Conservation (phyloP, 2,888 invertebrate species). For the Polyploca ridens region DNA sequence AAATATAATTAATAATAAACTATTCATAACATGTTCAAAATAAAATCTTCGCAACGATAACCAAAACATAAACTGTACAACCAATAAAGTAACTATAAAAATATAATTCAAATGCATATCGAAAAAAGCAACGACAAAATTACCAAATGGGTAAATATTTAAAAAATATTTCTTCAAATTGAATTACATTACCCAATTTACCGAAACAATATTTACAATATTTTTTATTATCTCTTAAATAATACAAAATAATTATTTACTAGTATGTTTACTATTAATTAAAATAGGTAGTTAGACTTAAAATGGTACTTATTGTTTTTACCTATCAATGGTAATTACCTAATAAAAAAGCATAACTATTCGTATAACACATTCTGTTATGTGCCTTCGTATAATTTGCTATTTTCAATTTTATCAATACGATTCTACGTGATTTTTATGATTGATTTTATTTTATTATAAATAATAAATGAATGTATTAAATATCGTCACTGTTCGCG, state of each 20-base stretch:
- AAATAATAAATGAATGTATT: not conserved
- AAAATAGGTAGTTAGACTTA: not conserved
- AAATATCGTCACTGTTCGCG: not conserved
- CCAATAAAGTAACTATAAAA: not conserved
- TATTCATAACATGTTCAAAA: not conserved
- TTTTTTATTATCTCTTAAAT: not conserved
- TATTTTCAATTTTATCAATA: not conserved
- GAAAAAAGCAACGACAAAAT: not conserved
- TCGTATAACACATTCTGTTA: not conserved
- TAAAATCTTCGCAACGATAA: not conserved
- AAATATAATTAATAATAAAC: not conserved
- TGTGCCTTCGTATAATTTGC: not conserved
- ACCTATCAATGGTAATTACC: not conserved
- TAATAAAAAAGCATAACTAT: not conserved
- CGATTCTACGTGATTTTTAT: not conserved
- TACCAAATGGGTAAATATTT: not conserved
- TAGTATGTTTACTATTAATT: not conserved
- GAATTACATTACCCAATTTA: not conserved
- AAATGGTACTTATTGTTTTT: not conserved
- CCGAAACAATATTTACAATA: not conserved
- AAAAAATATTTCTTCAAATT: not conserved
- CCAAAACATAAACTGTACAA: not conserved
- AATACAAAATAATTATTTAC: not conserved
- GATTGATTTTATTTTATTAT: not conserved
- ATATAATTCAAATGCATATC: not conserved